Conservation (phyloP, 2,113 vertebrate genomes). For the Trichechus manatus region DNA sequence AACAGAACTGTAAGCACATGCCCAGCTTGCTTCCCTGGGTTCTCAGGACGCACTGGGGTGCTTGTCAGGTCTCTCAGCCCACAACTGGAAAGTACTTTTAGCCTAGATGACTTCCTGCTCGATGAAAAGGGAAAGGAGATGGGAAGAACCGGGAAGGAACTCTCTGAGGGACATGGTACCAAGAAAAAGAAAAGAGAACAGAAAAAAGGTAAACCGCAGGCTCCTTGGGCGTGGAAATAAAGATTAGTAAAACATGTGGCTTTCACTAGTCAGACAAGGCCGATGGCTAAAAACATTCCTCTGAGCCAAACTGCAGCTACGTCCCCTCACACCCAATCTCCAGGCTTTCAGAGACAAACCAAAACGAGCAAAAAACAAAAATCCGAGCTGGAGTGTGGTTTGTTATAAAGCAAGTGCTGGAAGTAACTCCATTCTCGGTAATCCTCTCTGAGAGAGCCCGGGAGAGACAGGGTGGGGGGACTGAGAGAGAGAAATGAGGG, state of each 20-base stretch:
- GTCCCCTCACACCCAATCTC: not conserved
- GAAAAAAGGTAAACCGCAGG: not conserved
- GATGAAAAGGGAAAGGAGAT: not conserved
- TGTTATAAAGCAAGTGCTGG: not conserved
- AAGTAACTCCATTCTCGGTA: not conserved
- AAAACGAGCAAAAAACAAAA: not conserved
- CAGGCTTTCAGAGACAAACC: not conserved
- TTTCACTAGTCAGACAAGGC: not conserved
- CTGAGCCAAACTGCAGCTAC: accelerated
- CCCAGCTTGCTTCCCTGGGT: not conserved
- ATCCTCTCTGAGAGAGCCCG: not conserved
- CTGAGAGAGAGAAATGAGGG: accelerated
- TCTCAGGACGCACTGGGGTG: accelerated
- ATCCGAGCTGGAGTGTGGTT: not conserved
- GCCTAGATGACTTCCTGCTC: not conserved
- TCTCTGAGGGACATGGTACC: no score
- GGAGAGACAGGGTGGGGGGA: accelerated
- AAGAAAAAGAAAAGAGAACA: not conserved
- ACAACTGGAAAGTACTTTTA: not conserved
- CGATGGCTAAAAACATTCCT: accelerated
- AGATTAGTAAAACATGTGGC: accelerated
- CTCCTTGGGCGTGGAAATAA: no score
- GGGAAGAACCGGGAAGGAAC: not conserved
- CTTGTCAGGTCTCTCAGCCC: not conserved
- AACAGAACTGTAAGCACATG: not conserved